These are phyloP conservation scores for Chroicocephalus ridibundus DNA, from an alignment of 2,113 vertebrate species.

Conservation along the genomic window DNA sequence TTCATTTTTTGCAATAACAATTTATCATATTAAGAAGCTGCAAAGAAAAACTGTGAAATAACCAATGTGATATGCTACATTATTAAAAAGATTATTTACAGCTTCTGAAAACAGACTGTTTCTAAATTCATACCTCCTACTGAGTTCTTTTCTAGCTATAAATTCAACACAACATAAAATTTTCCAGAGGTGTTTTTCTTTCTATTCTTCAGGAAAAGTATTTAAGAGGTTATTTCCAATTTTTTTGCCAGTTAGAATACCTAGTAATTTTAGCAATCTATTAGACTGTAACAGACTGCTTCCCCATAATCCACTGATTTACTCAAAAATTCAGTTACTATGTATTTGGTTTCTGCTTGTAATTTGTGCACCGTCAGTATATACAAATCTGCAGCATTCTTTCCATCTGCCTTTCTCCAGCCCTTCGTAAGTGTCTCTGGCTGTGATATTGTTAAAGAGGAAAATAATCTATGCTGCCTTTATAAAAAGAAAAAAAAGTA, in stretches of 20 bases:
- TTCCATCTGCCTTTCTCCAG: background rate
- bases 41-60: background rate
- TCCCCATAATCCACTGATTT: background rate
- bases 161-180: background rate
- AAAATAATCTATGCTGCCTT: background rate
- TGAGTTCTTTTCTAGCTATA: background rate
- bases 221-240: background rate
- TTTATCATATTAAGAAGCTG: background rate
- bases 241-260: background rate
- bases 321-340: background rate
- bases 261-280: background rate
- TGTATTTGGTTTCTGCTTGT: background rate
- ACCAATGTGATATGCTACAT: background rate
- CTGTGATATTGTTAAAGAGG: background rate
- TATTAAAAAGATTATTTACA: background rate
- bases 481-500: background rate
- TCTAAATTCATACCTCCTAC: background rate
- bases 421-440: background rate
- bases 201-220: background rate
- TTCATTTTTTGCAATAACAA: background rate
- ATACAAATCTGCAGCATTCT: background rate
- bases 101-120: background rate
- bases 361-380: background rate
- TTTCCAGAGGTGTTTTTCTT: background rate
- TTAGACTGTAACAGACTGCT: too few species aligned